A percentile compares a stretch with the other conserved stretches of the same genome.
Evolutionary conservation across 2,888 invertebrate genomes (phyloP).

Genomic region (Drosophila colorata): DNA sequence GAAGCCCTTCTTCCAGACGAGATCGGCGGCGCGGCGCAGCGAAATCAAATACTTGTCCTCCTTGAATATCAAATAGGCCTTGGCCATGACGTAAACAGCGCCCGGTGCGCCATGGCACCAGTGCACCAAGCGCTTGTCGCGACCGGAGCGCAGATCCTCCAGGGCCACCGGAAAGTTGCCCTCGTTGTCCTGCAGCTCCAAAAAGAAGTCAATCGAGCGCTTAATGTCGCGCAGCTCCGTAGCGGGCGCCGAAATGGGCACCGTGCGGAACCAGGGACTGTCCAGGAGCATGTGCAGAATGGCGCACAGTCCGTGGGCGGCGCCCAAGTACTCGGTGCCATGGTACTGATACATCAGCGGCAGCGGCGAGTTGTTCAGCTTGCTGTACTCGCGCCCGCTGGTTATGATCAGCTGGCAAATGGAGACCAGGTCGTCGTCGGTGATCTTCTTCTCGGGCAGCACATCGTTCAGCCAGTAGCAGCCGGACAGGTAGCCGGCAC

Average conservation of each 20-base stretch:
- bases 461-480: conserved; percentile 89
- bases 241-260: conserved; percentile 73
- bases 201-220: conserved; percentile 88
- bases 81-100: conserved; percentile 91
- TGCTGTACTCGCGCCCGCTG: conserved; percentile 90
- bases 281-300: conserved; percentile 89
- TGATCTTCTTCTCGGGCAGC: conserved; percentile 79
- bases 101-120: conserved; percentile 97
- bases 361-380: conserved; percentile 86
- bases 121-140: conserved; percentile 90
- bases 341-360: conserved; percentile 91
- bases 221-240: conserved; percentile 87
- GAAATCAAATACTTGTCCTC: conserved; percentile 90
- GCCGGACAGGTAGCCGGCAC: conserved; percentile 93
- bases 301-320: conserved; percentile 88
- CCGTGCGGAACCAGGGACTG: conserved; percentile 85
- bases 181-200: conserved; percentile 87
- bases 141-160: conserved; percentile 87
- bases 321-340: conserved; percentile 86
- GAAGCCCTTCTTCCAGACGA: conserved; percentile 93
- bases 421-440: conserved; percentile 87
- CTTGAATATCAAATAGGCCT: conserved; percentile 91
- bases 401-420: conserved; percentile 90
- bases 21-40: conserved; percentile 89
- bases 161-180: conserved; percentile 92